These are phyloP conservation scores for Scaptomyza pallida DNA, from an alignment of 1,140 invertebrate genomes.

Conservation along the genomic window DNA sequence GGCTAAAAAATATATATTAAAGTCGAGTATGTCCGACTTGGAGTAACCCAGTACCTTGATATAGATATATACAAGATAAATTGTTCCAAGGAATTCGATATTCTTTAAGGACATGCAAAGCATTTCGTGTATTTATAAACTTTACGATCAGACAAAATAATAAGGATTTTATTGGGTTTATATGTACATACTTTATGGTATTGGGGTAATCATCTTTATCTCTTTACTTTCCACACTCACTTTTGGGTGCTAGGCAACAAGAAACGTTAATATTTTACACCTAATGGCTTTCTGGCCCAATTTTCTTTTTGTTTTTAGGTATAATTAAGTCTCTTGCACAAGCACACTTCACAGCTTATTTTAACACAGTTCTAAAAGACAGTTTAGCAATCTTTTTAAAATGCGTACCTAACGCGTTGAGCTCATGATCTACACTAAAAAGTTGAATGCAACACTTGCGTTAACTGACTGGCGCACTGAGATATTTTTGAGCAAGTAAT, in stretches of 20 bases:
- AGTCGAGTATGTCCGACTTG: neutral
- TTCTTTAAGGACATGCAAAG: no score
- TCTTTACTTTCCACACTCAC: neutral
- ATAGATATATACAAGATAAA: neutral
- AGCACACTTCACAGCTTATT: neutral
- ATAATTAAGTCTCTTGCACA: conserved; percentile 1
- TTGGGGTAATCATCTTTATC: neutral
- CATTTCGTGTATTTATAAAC: no score
- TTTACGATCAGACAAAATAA: neutral
- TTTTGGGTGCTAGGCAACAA: conserved; percentile 9
- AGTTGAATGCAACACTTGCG: conserved; percentile 41
- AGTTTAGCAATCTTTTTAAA: conserved; percentile 28
- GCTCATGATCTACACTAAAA: conserved; percentile 59
- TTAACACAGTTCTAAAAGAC: neutral
- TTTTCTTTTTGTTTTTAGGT: neutral
- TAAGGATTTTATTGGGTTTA: neutral
- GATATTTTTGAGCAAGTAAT: conserved; percentile 64
- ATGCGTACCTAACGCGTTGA: conserved; percentile 51
- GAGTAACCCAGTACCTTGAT: neutral
- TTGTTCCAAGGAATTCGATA: no score
- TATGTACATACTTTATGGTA: neutral
- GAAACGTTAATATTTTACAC: conserved; percentile 1
- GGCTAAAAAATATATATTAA: neutral
- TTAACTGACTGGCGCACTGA: conserved; percentile 24
- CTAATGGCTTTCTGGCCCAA: neutral